Evolutionary conservation across 2,888 invertebrate genomes (phyloP).

Genomic region (Ctenicera cuprea): DNA sequence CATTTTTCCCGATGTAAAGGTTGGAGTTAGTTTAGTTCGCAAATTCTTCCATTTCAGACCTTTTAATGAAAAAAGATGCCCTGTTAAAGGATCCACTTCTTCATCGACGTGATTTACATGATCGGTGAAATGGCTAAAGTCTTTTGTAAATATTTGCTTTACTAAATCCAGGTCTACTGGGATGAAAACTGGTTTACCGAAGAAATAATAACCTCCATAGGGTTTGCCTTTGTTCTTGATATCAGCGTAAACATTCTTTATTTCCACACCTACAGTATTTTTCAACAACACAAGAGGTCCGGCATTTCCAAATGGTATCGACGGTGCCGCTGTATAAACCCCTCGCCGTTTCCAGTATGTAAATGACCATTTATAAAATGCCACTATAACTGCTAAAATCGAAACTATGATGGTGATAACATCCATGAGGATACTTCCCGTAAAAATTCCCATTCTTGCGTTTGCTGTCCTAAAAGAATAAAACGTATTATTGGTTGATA

Average conservation of each 20-base stretch:
- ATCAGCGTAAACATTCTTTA: constrained; percentile 37
- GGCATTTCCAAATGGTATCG: constrained; percentile 60
- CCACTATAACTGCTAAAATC: background rate
- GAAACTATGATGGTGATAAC: background rate
- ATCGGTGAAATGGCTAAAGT: constrained; percentile 77
- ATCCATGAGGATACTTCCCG: background rate
- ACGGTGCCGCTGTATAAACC: constrained; percentile 50
- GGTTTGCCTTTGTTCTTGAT: constrained; percentile 37
- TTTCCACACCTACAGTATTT: constrained; percentile 37
- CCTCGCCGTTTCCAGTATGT: constrained; percentile 50
- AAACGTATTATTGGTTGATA: no score
- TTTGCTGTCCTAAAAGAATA: no score
- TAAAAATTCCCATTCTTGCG: background rate
- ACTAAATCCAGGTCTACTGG: constrained; percentile 51
- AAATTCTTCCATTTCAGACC: constrained; percentile 77
- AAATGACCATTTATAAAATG: constrained; percentile 46
- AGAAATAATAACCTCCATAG: constrained; percentile 51
- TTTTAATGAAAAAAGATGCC: constrained; percentile 74
- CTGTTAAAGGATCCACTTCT: constrained; percentile 74
- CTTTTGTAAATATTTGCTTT: constrained; percentile 74
- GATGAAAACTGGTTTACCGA: constrained; percentile 46
- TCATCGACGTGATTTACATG: constrained; percentile 76
- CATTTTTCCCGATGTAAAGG: constrained; percentile 57
- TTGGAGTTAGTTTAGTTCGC: constrained; percentile 65
- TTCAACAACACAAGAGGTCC: constrained; percentile 44